Conservation (phyloP, 2,797 vertebrate species). For the Diceros bicornis region DNA sequence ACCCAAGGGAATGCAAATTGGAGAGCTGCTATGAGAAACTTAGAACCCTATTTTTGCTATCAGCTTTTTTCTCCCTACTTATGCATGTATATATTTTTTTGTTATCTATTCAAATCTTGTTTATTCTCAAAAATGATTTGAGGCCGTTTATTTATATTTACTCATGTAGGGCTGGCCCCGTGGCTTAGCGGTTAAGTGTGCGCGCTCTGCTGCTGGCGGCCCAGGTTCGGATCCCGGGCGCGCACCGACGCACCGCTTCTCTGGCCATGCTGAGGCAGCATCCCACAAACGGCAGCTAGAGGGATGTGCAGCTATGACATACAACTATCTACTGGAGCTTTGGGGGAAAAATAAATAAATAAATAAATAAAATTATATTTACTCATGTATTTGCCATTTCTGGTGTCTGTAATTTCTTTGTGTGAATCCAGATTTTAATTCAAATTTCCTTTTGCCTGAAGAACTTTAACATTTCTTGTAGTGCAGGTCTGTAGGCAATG, state of each 20-base stretch:
- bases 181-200: too few relatives aligned
- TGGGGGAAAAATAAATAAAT: too few relatives aligned
- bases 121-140: slow-evolving; percentile 1
- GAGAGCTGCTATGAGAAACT: not conserved
- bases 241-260: too few relatives aligned
- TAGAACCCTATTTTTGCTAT: not conserved
- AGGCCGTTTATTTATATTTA: not conserved
- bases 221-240: too few relatives aligned
- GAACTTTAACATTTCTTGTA: not conserved
- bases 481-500: not conserved
- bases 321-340: too few relatives aligned
- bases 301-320: too few relatives aligned
- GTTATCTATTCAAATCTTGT: not conserved
- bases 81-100: not conserved
- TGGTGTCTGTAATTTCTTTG: not conserved
- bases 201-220: too few relatives aligned
- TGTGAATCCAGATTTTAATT: not conserved
- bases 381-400: slow-evolving; percentile 11
- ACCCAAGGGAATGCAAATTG: not conserved
- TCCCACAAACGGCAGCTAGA: too few relatives aligned
- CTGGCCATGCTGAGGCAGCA: too few relatives aligned
- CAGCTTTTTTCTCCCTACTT: not conserved
- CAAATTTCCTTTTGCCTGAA: slow-evolving; percentile 28
- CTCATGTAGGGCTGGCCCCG: not conserved
- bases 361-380: not conserved